Evolutionary conservation across 2,113 vertebrate species (phyloP).

Genomic region (Oncorhynchus mykiss): DNA sequence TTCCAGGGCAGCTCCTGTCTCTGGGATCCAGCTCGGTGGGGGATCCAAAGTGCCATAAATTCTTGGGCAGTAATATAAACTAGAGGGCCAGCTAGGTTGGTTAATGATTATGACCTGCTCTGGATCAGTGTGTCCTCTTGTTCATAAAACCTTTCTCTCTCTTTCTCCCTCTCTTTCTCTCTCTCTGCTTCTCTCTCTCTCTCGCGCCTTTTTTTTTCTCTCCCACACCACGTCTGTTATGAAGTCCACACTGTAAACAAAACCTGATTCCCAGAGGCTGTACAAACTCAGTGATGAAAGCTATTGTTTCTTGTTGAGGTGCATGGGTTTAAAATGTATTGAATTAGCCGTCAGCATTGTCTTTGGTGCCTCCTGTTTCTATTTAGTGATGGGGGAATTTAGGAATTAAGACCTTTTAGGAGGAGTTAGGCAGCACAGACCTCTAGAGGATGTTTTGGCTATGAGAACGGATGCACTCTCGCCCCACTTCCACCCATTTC

Average conservation of each 20-base stretch:
- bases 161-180: constrained; percentile 11
- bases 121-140: constrained; percentile 36
- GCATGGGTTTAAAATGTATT: constrained; percentile 19
- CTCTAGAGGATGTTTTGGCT: constrained; percentile 45
- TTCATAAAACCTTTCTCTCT: constrained; percentile 25
- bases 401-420: not conserved
- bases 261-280: not conserved
- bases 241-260: not conserved
- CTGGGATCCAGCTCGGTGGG: constrained; percentile 43
- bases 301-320: not conserved
- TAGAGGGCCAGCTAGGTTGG: constrained; percentile 33
- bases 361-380: constrained; percentile 4
- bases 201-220: not conserved
- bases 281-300: not conserved
- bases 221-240: not conserved
- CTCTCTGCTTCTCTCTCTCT: not conserved
- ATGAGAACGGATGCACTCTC: constrained; percentile 22
- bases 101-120: constrained; percentile 56
- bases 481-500: constrained; percentile 23
- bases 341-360: constrained; percentile 5
- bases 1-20: constrained; percentile 46
- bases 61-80: constrained; percentile 40
- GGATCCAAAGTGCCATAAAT: constrained; percentile 58
- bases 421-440: constrained; percentile 6
- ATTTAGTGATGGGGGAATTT: not conserved